These are phyloP conservation scores for Cheirogaleus medius DNA, from an alignment of 2,113 vertebrate species.

Conservation along the genomic window DNA sequence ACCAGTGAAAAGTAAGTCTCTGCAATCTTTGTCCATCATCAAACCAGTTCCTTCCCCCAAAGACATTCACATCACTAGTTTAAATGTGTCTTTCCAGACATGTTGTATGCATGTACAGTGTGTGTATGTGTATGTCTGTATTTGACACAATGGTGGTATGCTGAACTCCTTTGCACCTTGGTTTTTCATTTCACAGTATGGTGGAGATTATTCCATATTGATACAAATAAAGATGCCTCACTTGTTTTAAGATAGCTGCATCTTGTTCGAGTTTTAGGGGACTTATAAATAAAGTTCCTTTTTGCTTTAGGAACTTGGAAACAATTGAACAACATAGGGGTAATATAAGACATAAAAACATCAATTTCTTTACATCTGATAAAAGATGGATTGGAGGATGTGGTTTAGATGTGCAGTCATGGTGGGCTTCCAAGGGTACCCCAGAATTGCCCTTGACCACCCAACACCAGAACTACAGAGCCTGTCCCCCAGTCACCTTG, in stretches of 20 bases:
- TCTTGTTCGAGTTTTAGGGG: neutral
- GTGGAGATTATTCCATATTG: neutral
- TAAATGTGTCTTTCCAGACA: neutral
- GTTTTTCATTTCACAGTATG: neutral
- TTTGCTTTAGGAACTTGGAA: neutral
- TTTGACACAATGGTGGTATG: neutral
- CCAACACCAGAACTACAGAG: neutral
- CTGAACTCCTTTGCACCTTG: neutral
- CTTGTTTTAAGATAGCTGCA: neutral
- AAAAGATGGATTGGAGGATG: neutral
- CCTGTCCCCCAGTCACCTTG: neutral
- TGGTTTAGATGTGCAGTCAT: neutral
- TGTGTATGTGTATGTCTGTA: neutral
- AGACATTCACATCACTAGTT: neutral
- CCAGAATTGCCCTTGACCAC: neutral
- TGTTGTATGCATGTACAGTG: neutral
- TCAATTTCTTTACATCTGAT: neutral
- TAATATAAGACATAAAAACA: neutral
- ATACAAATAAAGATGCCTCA: neutral
- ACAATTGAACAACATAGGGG: neutral
- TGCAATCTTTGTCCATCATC: neutral
- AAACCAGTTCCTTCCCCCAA: neutral
- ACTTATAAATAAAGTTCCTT: neutral
- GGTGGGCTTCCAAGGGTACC: neutral
- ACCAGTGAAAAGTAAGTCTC: constrained; percentile 59